phyloP scores from a whole-genome alignment of 2,888 invertebrate genomes.

The Meta bourneti region DNA sequence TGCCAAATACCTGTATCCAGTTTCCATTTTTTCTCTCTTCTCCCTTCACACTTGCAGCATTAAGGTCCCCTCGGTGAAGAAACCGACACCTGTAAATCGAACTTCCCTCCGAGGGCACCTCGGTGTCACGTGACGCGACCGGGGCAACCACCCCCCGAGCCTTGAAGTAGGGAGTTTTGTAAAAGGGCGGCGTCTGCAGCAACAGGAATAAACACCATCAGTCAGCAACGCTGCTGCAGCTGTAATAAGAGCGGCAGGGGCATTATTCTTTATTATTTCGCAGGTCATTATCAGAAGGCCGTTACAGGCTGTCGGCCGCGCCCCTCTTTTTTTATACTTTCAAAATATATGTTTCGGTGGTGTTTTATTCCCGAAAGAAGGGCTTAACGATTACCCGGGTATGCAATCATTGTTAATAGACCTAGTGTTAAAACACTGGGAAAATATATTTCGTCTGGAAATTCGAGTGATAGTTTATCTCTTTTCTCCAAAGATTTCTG shows the following conservation, averaged over 20 bases:
- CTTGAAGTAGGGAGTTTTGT: constrained; percentile 1
- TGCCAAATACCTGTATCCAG: too few relatives aligned
- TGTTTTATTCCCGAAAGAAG: neutral
- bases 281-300: constrained; percentile 28
- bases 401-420: neutral
- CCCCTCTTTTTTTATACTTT: constrained; percentile 8
- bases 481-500: neutral
- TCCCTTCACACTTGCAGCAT: neutral
- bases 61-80: neutral
- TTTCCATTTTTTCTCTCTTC: neutral
- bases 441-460: neutral
- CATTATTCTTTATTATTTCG: constrained; percentile 63
- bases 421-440: neutral
- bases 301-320: constrained; percentile 47
- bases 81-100: constrained; percentile 63
- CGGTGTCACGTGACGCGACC: constrained; percentile 39
- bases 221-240: constrained; percentile 25
- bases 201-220: constrained; percentile 55
- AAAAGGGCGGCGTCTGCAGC: constrained; percentile 28
- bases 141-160: neutral
- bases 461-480: neutral
- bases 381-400: neutral
- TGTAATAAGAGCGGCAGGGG: constrained; percentile 26
- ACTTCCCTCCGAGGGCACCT: constrained; percentile 10
- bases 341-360: neutral